phyloP scores from a whole-genome alignment of 2,888 invertebrate genomes.

The Trachelus tabidus region DNA sequence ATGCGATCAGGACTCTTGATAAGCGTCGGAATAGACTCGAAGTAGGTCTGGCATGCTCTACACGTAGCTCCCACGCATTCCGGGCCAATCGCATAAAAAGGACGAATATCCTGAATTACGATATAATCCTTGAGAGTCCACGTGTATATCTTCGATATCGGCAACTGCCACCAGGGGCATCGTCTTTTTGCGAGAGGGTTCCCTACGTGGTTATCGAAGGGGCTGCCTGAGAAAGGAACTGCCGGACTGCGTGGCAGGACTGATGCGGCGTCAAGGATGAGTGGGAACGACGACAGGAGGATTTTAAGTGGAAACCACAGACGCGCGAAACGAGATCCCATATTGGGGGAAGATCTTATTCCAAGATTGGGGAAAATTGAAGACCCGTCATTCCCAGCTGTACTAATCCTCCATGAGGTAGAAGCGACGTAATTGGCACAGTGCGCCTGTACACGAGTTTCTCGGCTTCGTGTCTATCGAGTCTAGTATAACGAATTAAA shows the following conservation, averaged over 20 bases:
- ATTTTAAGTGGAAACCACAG: conserved; percentile 4
- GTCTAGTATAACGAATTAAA: neutral
- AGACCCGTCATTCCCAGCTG: conserved; percentile 21
- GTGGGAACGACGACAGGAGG: conserved; percentile 1
- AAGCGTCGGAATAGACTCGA: neutral
- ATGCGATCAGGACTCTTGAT: neutral
- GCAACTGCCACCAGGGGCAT: neutral
- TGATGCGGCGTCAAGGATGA: neutral
- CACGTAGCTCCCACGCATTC: neutral
- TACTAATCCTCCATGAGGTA: conserved; percentile 3
- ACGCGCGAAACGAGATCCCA: conserved; percentile 1
- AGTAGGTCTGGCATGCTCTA: neutral
- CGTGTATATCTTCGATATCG: conserved; percentile 3
- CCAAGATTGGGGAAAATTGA: conserved; percentile 20
- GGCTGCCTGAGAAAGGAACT: neutral
- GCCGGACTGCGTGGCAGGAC: neutral
- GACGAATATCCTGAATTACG: neutral
- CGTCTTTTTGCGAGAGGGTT: neutral
- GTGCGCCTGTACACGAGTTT: neutral
- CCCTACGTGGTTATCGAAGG: neutral
- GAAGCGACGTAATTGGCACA: neutral
- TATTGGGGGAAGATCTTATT: conserved; percentile 11
- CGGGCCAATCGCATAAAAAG: neutral
- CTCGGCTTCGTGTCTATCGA: neutral
- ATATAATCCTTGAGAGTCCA: neutral